phyloP scores from a whole-genome alignment of 2,113 vertebrate species.

The Pseudolaguvia tuberculata region DNA sequence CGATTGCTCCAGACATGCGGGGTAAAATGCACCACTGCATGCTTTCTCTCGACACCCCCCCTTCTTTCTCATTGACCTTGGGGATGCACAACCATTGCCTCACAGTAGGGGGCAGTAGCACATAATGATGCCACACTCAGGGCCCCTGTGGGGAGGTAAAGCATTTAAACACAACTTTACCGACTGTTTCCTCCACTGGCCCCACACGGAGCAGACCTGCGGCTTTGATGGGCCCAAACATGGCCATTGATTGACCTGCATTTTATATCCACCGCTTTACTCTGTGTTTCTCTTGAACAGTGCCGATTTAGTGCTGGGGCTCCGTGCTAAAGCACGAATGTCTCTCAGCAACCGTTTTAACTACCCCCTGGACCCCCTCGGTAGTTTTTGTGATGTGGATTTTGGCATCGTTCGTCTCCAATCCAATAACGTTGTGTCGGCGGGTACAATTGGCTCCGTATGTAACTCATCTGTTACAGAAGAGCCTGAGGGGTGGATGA shows the following conservation, averaged over 20 bases:
- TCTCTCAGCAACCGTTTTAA: constrained; percentile 56
- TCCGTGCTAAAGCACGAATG: constrained; percentile 40
- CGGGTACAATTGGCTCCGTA: background rate
- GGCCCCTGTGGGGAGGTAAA: constrained; percentile 26
- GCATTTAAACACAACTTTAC: constrained; percentile 59
- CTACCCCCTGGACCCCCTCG: constrained; percentile 32
- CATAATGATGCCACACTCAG: constrained; percentile 64
- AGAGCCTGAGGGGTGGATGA: background rate
- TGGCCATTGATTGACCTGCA: constrained; percentile 48
- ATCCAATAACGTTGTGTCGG: constrained; percentile 6
- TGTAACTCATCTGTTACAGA: background rate
- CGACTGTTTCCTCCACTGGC: constrained; percentile 47
- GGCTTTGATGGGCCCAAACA: constrained; percentile 47
- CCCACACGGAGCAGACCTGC: constrained; percentile 39
- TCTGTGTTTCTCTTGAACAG: constrained; percentile 39
- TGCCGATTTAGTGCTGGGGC: constrained; percentile 31
- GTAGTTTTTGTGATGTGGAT: constrained; percentile 27
- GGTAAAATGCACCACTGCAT: constrained; percentile 60
- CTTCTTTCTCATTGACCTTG: constrained; percentile 58
- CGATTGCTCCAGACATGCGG: constrained; percentile 56
- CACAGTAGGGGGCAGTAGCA: constrained; percentile 69
- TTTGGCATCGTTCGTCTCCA: constrained; percentile 25
- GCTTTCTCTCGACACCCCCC: constrained; percentile 21
- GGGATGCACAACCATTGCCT: constrained; percentile 55
- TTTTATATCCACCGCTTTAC: constrained; percentile 45